These are phyloP conservation scores for Coptodon bakossiorum DNA, from an alignment of 2,113 vertebrate genomes.

Conservation along the genomic window DNA sequence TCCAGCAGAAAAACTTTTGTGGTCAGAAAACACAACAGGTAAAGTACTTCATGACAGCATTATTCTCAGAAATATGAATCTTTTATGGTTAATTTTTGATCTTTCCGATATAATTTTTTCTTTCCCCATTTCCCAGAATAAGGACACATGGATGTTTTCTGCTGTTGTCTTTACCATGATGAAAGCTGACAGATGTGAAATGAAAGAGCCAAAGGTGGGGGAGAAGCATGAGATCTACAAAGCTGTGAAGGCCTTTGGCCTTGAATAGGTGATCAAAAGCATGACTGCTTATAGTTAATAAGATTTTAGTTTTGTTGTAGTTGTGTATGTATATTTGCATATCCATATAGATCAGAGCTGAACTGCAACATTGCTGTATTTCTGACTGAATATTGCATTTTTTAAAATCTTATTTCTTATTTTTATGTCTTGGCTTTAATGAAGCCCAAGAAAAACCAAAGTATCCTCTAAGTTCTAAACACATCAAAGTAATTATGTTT, in stretches of 20 bases:
- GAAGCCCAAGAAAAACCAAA: too few species aligned
- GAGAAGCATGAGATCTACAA: background rate
- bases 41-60: background rate
- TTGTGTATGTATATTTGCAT: background rate
- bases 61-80: background rate
- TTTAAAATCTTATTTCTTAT: background rate
- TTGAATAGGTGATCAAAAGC: background rate
- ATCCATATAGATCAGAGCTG: background rate
- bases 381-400: background rate
- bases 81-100: background rate
- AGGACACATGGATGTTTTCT: background rate
- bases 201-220: fast-evolving
- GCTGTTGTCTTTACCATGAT: background rate
- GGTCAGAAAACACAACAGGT: background rate
- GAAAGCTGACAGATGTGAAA: fast-evolving
- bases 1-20: fast-evolving
- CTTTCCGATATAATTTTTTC: fast-evolving
- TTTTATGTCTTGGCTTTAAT: fast-evolving
- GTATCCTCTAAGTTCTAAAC: background rate
- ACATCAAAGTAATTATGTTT: background rate
- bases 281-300: background rate
- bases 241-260: background rate
- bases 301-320: fast-evolving
- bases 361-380: background rate
- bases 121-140: background rate